Evolutionary conservation across 2,888 invertebrate genomes (phyloP), one percentile per base, ranked within the genome.

Genomic region (Dynastes maya): DNA sequence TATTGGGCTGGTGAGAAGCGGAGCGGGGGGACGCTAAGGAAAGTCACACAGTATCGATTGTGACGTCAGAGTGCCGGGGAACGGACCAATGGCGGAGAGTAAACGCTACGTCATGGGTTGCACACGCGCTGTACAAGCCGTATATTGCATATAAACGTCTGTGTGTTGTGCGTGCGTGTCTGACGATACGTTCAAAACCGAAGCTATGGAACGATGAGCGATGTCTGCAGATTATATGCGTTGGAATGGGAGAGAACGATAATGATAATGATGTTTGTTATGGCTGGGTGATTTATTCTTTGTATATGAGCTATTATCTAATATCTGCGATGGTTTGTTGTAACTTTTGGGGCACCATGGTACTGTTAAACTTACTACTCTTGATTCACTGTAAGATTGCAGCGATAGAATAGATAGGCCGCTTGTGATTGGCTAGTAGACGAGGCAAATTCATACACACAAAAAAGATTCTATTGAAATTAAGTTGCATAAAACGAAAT

Each of bases 41-140:
- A 87, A 87, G 85, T 84, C 80, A 55, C 84, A 82, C 83, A 86
- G 86, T 87, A 88, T 86, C 83, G 86, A 81, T 81, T 82, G 85
- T 89, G 89, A 89, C 89, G 89, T 89, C 88, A 89, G 85, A 81
- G 80, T 77, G 79, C 81, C 80, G 80, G 71, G 61, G 61, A 85
- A 82, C 81, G 81, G 81, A 85, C 88, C 88, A 89, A 89, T 89
- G 83, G 88, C 85, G 84, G 85, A 83, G 82, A 81, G 11, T 4
- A 65, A 81, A 81, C 87, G 81, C 87, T 86, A 89, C 89, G 89
- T 89, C 89, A 89, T 87, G 81, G 79, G 82, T 84, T 86, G 87
- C 86, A 87, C 87, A 87, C 88, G 87, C 86, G 81, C 76, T 37
- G 76, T 40, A 75, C 29, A 9, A 6, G 11, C 9, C 27, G 27